Base-by-base conservation (phyloP, 2,888 invertebrate species). In the Cylloceria caligata region DNA sequence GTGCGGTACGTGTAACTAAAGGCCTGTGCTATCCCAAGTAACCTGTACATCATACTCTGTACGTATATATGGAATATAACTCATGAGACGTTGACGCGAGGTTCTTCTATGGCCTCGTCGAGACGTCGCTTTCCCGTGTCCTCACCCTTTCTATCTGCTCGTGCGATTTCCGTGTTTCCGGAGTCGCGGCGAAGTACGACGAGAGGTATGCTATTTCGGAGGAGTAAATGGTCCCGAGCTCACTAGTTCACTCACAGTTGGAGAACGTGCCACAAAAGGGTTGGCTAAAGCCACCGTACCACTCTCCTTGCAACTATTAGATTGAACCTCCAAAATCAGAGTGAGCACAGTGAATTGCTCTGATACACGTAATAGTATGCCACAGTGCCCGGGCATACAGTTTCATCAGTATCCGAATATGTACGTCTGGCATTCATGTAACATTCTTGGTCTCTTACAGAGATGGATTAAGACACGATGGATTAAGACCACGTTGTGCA, bases 151-250 rank as follows among this genome's bases (percentile, higher is more conserved):
- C 27, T n/a, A 24, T 3, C 42, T 65, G 60, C 39, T 42, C 64
- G 68, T 62, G 45, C 60, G 71, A 81, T 76, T 76, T 72, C 75
- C 65, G 55, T 72, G 71, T 75, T 71, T 75, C 75, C 71, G 76
- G 39, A 60, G 49, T 60, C 39, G 52, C 45, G 68, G 68, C 55
- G 52, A 57, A 81, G 47, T 68, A 81, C 62, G 57, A 52, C 72
- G 24, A 65, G 76, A 72, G 39, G 36, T 62, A 68, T 77, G 49
- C 47, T 21, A 69, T 81, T 73, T 62, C 34, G 45, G 9, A 36
- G 62, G 76, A 21, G 81, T 72, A 69, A 77, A 77, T 73, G 68
- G 77, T 77, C 52, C 64, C 55, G 68, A 77, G 68, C 49, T 76
- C 57, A 47, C 71, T 49, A 55, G 42, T 42, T 72, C 67, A 21